Percentiles rank a stretch among this genome's conserved stretches.
Conservation (phyloP, 2,888 invertebrate species). For the Drosophila mayaguana region DNA sequence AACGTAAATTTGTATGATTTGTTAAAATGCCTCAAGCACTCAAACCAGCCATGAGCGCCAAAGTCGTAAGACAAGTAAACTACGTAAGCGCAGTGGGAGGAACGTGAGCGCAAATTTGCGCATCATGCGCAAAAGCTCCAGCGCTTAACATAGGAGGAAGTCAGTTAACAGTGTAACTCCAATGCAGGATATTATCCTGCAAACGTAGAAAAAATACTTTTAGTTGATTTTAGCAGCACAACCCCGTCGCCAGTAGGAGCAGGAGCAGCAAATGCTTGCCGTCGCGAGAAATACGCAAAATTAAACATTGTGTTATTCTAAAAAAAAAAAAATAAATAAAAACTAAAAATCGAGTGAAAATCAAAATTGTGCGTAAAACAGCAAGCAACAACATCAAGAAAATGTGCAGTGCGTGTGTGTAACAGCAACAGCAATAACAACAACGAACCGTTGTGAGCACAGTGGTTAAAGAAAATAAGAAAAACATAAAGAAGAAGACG, state of each 20-base stretch:
- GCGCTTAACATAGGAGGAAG: constrained; percentile 24
- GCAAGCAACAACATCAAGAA: constrained; percentile 31
- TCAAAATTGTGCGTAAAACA: constrained; percentile 38
- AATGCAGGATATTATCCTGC: constrained; percentile 60
- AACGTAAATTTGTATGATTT: background rate
- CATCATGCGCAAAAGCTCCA: constrained; percentile 13
- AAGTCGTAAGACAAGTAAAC: background rate
- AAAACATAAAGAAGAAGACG: constrained; percentile 25
- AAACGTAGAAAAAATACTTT: constrained; percentile 49
- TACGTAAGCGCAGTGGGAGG: constrained; percentile 11
- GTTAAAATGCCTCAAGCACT: background rate
- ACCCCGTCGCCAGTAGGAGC: constrained; percentile 68
- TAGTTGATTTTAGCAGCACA: constrained; percentile 74
- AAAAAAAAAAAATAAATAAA: constrained; percentile 30
- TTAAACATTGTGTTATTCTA: constrained; percentile 39
- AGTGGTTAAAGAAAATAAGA: constrained; percentile 15
- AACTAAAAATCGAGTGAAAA: constrained; percentile 45
- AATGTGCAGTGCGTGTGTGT: constrained; percentile 52
- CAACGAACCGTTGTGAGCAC: constrained; percentile 45
- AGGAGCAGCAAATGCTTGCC: constrained; percentile 49
- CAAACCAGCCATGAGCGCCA: background rate
- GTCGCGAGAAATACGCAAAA: constrained; percentile 59
- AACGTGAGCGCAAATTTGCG: constrained; percentile 11
- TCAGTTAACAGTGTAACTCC: constrained; percentile 25
- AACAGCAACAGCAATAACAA: constrained; percentile 23